Conservation (phyloP, 2,797 vertebrate genomes). For the Cossypha dichroa region DNA sequence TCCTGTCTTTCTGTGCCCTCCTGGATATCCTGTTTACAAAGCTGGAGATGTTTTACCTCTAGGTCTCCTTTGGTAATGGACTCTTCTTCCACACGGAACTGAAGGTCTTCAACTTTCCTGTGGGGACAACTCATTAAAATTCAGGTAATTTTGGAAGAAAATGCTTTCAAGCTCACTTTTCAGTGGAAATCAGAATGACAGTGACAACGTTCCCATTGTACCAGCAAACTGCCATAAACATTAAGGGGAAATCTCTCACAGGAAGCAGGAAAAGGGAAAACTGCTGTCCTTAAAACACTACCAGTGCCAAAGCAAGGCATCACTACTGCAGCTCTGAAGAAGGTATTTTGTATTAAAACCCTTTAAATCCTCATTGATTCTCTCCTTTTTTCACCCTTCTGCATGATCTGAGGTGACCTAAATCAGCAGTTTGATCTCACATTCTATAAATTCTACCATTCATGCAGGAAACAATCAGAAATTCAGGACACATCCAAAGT, state of each 20-base stretch:
- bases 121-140: slow-evolving; percentile 48
- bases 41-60: slow-evolving; percentile 86
- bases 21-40: neutral
- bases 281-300: neutral
- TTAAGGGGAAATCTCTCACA: neutral
- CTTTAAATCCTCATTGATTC: neutral
- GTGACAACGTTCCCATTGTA: neutral
- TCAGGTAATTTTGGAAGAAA: neutral
- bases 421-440: neutral
- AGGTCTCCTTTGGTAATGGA: slow-evolving; percentile 99
- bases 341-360: neutral
- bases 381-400: neutral
- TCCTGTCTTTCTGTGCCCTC: neutral
- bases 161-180: neutral
- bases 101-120: slow-evolving; percentile 98
- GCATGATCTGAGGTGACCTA: neutral
- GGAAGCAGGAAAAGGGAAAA: neutral
- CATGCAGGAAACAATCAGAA: neutral
- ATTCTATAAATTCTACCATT: neutral
- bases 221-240: neutral
- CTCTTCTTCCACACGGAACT: slow-evolving; percentile 98
- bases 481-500: neutral
- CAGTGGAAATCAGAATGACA: neutral
- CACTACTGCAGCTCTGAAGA: neutral
- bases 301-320: neutral